A percentile compares a stretch with the other conserved stretches of the same genome.
Evolutionary conservation across 2,113 vertebrate genomes (phyloP).

Genomic region (Catagonus wagneri): DNA sequence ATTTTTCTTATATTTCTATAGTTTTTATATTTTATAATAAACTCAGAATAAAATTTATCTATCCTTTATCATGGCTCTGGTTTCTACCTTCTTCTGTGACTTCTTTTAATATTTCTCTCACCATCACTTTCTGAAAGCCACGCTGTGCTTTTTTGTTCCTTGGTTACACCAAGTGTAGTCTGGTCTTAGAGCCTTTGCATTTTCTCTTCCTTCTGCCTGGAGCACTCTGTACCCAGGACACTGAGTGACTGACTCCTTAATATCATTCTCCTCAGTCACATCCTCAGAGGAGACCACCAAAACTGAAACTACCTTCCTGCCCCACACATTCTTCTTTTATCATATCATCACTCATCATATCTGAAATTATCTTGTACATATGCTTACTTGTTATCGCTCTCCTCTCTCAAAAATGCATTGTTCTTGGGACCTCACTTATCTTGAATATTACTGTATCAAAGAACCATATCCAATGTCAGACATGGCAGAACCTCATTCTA

Average conservation of each 20-base stretch:
- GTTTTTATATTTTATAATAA: slow-evolving; percentile 31
- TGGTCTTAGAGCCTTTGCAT: not conserved
- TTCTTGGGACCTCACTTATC: not conserved
- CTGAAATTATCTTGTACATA: not conserved
- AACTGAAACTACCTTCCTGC: not conserved
- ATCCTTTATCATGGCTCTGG: not conserved
- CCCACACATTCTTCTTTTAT: too few relatives aligned
- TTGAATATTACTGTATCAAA: not conserved
- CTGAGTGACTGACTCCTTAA: not conserved
- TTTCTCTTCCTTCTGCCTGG: not conserved
- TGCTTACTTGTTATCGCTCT: not conserved
- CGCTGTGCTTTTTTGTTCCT: not conserved
- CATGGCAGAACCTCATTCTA: not conserved
- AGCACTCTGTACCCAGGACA: not conserved
- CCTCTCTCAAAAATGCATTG: not conserved
- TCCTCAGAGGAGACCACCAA: not conserved
- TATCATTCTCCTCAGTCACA: not conserved
- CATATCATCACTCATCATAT: not conserved
- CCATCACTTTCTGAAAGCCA: not conserved
- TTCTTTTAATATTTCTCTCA: slow-evolving; percentile 6
- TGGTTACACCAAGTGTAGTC: not conserved
- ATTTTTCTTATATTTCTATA: slow-evolving; percentile 17
- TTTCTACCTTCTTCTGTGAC: not conserved
- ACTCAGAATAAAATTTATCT: slow-evolving; percentile 32
- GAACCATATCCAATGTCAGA: not conserved